Evolutionary conservation across 2,113 vertebrate species (phyloP).

Genomic region (Ailuropoda melanoleuca): DNA sequence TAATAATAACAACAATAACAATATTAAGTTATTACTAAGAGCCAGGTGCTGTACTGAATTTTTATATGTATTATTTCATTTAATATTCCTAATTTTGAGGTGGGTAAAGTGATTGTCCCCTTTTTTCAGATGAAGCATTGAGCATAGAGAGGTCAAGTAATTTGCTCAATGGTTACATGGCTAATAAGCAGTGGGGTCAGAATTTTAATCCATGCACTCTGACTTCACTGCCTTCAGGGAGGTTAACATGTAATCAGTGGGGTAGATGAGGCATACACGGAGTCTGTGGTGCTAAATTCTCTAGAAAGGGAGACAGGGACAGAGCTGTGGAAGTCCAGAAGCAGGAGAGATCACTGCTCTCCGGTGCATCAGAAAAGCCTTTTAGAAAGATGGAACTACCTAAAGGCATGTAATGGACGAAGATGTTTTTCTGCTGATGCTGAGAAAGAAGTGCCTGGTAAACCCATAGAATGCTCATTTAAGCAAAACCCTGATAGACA

Average conservation of each 20-base stretch:
- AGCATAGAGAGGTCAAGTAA: slow-evolving; percentile 36
- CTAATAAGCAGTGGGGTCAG: slow-evolving; percentile 8
- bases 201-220: neutral
- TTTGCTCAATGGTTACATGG: neutral
- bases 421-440: slow-evolving; percentile 34
- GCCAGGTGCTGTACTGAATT: neutral
- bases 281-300: neutral
- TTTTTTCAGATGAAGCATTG: slow-evolving; percentile 21
- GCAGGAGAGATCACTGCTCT: neutral
- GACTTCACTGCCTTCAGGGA: slow-evolving; percentile 8
- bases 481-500: neutral
- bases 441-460: slow-evolving; percentile 35
- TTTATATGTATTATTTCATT: neutral
- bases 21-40: neutral
- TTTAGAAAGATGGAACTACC: neutral
- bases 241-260: neutral
- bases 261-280: neutral
- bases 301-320: neutral
- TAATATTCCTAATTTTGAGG: slow-evolving; percentile 45
- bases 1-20: slow-evolving; percentile 21
- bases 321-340: neutral
- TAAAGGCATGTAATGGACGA: neutral
- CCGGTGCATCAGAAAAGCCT: neutral
- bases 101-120: neutral
- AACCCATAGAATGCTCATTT: neutral